These are phyloP conservation scores for Rhabditoides inermis DNA, from an alignment of 2,888 invertebrate species.

Conservation along the genomic window DNA sequence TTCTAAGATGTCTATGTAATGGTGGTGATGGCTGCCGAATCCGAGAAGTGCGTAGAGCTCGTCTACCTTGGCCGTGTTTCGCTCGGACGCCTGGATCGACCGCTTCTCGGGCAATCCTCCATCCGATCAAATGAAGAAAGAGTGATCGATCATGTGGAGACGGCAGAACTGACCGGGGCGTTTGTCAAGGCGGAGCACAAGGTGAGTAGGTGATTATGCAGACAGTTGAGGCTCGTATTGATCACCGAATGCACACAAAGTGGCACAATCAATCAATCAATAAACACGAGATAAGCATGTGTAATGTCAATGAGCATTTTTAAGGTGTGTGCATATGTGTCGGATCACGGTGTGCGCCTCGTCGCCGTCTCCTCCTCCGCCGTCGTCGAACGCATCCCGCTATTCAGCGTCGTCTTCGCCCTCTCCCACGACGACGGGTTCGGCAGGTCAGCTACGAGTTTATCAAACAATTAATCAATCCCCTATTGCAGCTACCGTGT, in stretches of 20 bases:
- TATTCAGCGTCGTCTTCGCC: conserved; percentile 11
- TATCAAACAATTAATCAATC: neutral
- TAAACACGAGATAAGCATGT: neutral
- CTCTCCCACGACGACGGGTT: conserved; percentile 16
- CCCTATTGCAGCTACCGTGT: neutral
- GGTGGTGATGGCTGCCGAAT: too few relatives aligned
- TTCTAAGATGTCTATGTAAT: too few relatives aligned
- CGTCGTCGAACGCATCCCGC: conserved; percentile 12
- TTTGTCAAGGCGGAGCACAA: conserved; percentile 6
- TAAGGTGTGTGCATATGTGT: conserved; percentile 13
- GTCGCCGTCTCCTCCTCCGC: conserved; percentile 4
- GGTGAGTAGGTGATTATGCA: neutral
- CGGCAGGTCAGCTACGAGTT: conserved; percentile 10
- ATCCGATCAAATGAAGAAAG: conserved; percentile 10
- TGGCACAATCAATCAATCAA: too few relatives aligned
- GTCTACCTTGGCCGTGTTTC: too few relatives aligned
- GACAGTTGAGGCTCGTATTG: too few relatives aligned
- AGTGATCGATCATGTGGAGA: conserved; percentile 19
- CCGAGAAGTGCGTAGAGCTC: too few relatives aligned
- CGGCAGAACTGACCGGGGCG: conserved; percentile 15
- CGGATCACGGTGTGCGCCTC: conserved; percentile 17
- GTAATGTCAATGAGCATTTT: neutral
- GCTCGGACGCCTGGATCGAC: too few relatives aligned
- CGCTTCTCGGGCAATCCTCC: too few relatives aligned
- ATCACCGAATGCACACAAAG: too few relatives aligned